Conservation (phyloP, 2,797 vertebrate species). For the Amniataba percoides region DNA sequence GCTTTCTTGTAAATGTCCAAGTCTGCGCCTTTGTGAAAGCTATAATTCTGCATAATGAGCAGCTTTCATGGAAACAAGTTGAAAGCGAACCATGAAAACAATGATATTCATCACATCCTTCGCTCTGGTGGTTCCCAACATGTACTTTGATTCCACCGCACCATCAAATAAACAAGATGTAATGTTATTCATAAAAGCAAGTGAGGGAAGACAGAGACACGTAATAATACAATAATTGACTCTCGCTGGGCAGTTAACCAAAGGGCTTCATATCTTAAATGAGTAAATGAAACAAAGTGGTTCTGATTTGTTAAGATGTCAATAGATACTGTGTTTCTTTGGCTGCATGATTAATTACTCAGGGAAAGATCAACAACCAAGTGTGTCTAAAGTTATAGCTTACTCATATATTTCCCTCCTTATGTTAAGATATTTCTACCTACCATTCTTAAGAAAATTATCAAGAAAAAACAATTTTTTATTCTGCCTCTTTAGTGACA, state of each 20-base stretch:
- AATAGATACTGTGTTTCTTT: conserved; percentile 16
- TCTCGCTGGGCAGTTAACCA: conserved; percentile 26
- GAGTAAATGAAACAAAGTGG: conserved; percentile 21
- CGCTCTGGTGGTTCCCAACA: conserved; percentile 33
- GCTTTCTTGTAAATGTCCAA: conserved; percentile 73
- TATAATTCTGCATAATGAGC: conserved; percentile 71
- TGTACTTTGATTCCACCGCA: conserved; percentile 50
- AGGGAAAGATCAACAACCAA: conserved; percentile 24
- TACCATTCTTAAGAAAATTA: not conserved
- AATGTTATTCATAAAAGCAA: conserved; percentile 59
- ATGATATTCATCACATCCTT: conserved; percentile 62
- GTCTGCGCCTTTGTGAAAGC: conserved; percentile 67
- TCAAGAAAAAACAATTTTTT: not conserved
- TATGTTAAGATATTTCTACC: not conserved
- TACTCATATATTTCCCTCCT: not conserved
- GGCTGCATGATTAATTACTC: conserved; percentile 13
- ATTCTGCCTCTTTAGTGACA: not conserved
- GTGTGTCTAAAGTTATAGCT: not conserved
- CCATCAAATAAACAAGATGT: conserved; percentile 58
- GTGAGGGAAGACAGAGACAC: conserved; percentile 16
- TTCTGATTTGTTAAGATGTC: conserved; percentile 20
- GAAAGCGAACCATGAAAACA: conserved; percentile 67
- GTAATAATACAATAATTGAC: conserved; percentile 52
- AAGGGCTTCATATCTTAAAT: conserved; percentile 34
- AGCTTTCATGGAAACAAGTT: conserved; percentile 62